Percentiles rank a stretch among this genome's conserved stretches.
phyloP scores from a whole-genome alignment of 2,113 vertebrate species.

The Felis chaus region DNA sequence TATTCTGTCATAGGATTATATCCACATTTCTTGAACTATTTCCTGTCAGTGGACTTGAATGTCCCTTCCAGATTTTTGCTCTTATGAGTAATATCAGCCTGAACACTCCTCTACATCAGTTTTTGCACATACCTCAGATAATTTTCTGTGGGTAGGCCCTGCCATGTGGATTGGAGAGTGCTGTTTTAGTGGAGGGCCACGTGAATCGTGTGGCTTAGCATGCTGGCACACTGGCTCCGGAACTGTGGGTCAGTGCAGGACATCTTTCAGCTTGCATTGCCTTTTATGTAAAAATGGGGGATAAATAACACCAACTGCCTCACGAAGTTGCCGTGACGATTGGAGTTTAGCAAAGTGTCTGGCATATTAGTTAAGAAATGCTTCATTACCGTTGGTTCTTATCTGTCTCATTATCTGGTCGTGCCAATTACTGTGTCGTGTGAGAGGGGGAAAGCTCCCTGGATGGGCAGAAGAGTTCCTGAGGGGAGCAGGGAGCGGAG shows the following conservation, averaged over 20 bases:
- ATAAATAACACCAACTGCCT: neutral
- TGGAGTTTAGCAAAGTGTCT: neutral
- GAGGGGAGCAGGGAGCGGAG: neutral
- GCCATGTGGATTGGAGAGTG: neutral
- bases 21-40: neutral
- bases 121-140: neutral
- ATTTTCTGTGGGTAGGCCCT: neutral
- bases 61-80: constrained; percentile 6
- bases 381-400: neutral
- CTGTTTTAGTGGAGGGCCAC: neutral
- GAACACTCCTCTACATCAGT: neutral
- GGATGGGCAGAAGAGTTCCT: neutral
- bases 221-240: neutral
- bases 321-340: neutral
- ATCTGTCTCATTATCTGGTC: neutral
- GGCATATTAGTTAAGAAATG: neutral
- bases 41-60: neutral
- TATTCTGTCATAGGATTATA: neutral
- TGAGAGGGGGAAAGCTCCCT: neutral
- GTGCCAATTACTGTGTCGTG: neutral
- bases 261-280: neutral
- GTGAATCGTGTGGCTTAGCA: neutral
- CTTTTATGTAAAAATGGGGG: neutral
- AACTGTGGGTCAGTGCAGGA: neutral
- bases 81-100: neutral